Evolutionary conservation across 2,113 vertebrate genomes (phyloP).

Genomic region (Pollachius pollachius): DNA sequence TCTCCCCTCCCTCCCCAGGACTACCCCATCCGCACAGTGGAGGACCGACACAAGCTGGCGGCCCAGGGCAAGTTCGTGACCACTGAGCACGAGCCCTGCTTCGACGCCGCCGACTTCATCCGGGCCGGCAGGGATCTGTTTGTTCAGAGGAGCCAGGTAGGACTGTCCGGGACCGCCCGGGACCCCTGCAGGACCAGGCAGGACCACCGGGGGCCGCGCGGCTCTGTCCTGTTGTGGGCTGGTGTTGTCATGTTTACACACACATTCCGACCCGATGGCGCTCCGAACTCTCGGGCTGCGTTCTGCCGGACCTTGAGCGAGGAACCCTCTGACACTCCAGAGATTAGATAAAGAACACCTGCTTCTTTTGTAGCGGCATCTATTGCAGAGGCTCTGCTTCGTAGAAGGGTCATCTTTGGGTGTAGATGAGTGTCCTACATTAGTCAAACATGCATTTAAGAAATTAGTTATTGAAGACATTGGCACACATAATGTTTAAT

Average conservation of each 20-base stretch:
- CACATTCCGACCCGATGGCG: too few relatives aligned
- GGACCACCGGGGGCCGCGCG: too few relatives aligned
- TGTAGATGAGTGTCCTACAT: too few relatives aligned
- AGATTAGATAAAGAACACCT: conserved; percentile 10
- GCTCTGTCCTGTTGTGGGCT: too few relatives aligned
- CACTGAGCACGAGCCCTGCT: conserved; percentile 96
- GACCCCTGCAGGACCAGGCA: not conserved
- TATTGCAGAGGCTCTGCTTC: too few relatives aligned
- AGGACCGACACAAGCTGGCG: conserved; percentile 93
- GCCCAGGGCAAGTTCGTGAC: conserved; percentile 97
- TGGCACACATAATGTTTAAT: too few relatives aligned
- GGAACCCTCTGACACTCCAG: not conserved
- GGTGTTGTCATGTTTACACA: too few relatives aligned
- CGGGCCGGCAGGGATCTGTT: conserved; percentile 95
- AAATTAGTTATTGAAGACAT: too few relatives aligned
- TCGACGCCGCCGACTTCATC: conserved; percentile 98
- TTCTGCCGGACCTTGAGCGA: not conserved
- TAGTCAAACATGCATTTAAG: too few relatives aligned
- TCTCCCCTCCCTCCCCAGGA: conserved; percentile 67
- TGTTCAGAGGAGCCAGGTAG: conserved; percentile 96
- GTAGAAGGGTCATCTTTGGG: too few relatives aligned
- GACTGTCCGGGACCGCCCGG: not conserved
- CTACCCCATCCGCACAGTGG: conserved; percentile 90
- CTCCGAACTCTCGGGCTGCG: not conserved
- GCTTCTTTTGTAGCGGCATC: too few relatives aligned